Evolutionary conservation across 2,113 vertebrate genomes (phyloP), one percentile per base, ranked within the genome.

Genomic region (Zingel zingel): DNA sequence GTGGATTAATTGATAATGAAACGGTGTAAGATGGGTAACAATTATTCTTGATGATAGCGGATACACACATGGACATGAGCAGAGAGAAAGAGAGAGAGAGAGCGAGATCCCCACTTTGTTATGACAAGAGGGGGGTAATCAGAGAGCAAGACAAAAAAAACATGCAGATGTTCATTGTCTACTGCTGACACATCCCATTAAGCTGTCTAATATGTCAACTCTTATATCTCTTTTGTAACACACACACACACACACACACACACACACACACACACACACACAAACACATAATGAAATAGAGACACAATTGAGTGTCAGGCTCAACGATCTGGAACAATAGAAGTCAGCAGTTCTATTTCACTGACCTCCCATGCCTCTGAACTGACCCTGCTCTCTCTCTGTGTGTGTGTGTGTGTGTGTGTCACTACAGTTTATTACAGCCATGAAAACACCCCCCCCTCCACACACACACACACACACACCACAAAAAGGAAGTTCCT

Each of bases 281-380:
- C 65, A 69, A 21, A 51, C 27, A 53, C 65, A 81, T 73, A 81
- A 53, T 72, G 66, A 66, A 50, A 82, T 19, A 33, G 70, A 69
- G 19, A 45, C 47, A 36, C 18, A 51, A 14, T 54, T 25, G 53
- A 23, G 65, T 61, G 21, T 64, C 77, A 12, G 65, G 50, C 23
- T 63, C 76, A 77, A 61, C n/a, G 18, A 54, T 58, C 27, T 0
- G 19, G 71, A 81, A 89, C 85, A 87, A 89, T 80, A 87, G 75
- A 50, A 80, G 76, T 85, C 79, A 80, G 64, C 57, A 10, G 39
- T 72, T 56, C 43, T 71, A 58, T 74, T 72, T 76, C 79, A 57
- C 56, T 68, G 81, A 76, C 67, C 81, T 76, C 33, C 27, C 15
- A 12, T 18, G 18, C 15, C 43, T 67, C 54, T 33, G 58, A 53